Base-by-base conservation (phyloP, 2,797 vertebrate genomes). In the Micromesistius poutassou region DNA sequence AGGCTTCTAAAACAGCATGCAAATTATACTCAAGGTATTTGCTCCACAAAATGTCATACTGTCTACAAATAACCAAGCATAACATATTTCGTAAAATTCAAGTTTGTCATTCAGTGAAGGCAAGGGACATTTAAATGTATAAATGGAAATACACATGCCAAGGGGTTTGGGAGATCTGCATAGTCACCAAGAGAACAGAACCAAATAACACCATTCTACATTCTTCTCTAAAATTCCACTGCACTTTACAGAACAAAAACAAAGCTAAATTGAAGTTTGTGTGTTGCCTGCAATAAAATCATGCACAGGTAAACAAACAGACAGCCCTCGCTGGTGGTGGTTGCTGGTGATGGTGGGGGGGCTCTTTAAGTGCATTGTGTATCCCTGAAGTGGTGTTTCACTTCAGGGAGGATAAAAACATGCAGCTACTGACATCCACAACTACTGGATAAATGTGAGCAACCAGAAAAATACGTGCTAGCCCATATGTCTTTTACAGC, bases 351-450 rank as follows among this genome's bases (percentile, higher is more conserved):
- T 25, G 70, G 6, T n/a, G 3, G 19, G 25, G 66, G 76, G 55
- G 55, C 25, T 68, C 75, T 79, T 72, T 85, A 88, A 89, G 87
- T 87, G 88, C 87, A 80, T 79, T 83, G 89, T 85, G 87, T 83
- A 74, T 90, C 87, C 87, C 90, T 88, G 71, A 91, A 90, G 87
- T 91, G 86, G 81, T 82, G 73, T 68, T 79, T 30, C 50, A 30
- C 72, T 76, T 80, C 78, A 77, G 76, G 40, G 79, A 74, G 84
- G 75, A 74, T 78, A 83, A 79, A 68, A 28, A 68, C 62, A 68
- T 13, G 62, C 62, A 68, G 62, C 62, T 10, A 28, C 62, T 28
- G 62, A 28, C 62, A 28, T 68, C 62, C 25, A 68, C n/a, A 28
- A 9, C 62, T 12, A 68, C 62, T 68, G 62, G 62, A 68, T 68